phyloP scores from a whole-genome alignment of 2,113 vertebrate genomes.

The Hemichromis elongatus region DNA sequence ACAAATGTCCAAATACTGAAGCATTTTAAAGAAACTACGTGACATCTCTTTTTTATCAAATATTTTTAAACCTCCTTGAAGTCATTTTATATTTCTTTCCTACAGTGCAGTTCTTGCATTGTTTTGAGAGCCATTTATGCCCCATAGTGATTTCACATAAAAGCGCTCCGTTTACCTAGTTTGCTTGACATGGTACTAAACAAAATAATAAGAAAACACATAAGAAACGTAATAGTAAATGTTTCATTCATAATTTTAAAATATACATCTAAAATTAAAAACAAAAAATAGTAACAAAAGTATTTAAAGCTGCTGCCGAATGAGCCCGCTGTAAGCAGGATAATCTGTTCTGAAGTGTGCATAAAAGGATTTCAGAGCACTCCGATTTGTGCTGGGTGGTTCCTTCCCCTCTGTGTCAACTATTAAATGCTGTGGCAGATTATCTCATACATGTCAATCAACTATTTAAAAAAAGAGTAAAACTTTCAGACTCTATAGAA shows the following conservation, averaged over 20 bases:
- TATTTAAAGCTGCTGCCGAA: neutral
- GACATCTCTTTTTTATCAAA: neutral
- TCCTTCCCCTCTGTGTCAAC: neutral
- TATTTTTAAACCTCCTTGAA: neutral
- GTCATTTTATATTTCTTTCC: neutral
- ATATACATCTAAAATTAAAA: neutral
- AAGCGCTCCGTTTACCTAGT: neutral
- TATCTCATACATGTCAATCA: slow-evolving; percentile 10
- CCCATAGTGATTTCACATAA: neutral
- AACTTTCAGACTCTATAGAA: neutral
- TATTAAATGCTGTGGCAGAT: slow-evolving; percentile 15
- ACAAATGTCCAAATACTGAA: neutral
- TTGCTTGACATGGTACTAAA: neutral
- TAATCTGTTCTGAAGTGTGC: slow-evolving; percentile 18
- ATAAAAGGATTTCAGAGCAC: slow-evolving; percentile 25
- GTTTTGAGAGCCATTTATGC: neutral
- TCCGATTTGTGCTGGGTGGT: neutral
- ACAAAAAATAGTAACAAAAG: neutral
- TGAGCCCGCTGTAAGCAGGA: neutral
- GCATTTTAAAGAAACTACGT: neutral
- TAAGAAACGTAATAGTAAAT: neutral
- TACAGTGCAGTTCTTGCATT: neutral
- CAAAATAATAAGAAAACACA: neutral
- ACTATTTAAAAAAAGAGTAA: neutral
- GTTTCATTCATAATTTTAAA: neutral